A percentile compares a stretch with the other conserved stretches of the same genome.
phyloP scores from a whole-genome alignment of 2,888 invertebrate genomes.

The Caradrina clavipalpis region DNA sequence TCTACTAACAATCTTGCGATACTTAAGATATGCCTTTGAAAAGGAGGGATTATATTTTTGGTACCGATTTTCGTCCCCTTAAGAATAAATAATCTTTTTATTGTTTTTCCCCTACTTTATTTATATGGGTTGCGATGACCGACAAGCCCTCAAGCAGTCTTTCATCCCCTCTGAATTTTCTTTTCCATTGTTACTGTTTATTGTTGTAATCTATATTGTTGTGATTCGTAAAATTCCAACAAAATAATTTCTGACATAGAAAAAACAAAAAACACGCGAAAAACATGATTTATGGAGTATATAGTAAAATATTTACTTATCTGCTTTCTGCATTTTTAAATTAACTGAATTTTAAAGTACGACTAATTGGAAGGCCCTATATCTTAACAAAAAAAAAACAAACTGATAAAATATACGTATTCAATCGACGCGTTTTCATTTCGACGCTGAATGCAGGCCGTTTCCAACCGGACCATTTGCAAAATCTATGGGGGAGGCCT shows the following conservation, averaged over 20 bases:
- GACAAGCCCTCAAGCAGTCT: background rate
- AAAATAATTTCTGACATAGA: background rate
- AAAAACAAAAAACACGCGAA: no score
- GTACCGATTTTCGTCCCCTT: background rate
- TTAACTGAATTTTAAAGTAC: no score
- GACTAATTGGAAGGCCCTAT: no score
- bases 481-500: no score
- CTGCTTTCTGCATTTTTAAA: no score
- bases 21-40: background rate
- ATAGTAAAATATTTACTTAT: background rate
- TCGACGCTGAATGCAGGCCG: no score
- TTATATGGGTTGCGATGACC: background rate
- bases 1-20: background rate
- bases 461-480: no score
- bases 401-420: no score
- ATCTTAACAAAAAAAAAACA: no score
- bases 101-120: slow-evolving; percentile 20
- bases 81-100: background rate
- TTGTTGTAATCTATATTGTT: no score
- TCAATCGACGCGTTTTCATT: no score
- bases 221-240: background rate
- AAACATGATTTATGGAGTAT: background rate
- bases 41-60: background rate
- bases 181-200: background rate
- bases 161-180: background rate